Conservation (phyloP, 2,797 vertebrate genomes). For the Tolypeutes matacus region DNA sequence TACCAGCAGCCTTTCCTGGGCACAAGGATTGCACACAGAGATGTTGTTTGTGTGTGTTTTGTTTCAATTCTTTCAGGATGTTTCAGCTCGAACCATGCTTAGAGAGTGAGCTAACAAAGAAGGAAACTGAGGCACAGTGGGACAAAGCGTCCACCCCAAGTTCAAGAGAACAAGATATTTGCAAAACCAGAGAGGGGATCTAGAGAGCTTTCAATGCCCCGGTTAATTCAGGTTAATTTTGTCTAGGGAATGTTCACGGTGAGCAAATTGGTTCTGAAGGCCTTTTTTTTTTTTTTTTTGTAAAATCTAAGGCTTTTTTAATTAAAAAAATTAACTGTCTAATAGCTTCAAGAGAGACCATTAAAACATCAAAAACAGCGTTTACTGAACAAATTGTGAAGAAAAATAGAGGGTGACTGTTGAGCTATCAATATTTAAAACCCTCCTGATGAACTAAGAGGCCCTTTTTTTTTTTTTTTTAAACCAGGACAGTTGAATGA, state of each 20-base stretch:
- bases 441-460: neutral
- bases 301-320: neutral
- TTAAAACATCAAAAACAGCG: neutral
- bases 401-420: neutral
- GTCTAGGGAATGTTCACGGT: fast-evolving
- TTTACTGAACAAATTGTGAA: neutral
- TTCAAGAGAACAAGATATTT: neutral
- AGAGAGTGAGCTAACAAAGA: neutral
- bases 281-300: neutral
- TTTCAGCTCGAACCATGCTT: neutral
- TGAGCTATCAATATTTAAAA: neutral
- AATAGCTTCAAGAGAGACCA: neutral
- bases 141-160: neutral
- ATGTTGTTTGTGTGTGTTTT: neutral
- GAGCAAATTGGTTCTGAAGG: neutral
- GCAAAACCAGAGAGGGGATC: neutral
- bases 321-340: neutral
- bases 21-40: fast-evolving
- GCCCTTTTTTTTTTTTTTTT: neutral
- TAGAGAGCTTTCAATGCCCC: neutral
- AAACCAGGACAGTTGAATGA: neutral
- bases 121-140: neutral
- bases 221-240: fast-evolving
- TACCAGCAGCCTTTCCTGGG: neutral
- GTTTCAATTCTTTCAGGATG: neutral